Base-by-base conservation (phyloP, 2,113 vertebrate species). In the Hydrochoerus hydrochaeris region DNA sequence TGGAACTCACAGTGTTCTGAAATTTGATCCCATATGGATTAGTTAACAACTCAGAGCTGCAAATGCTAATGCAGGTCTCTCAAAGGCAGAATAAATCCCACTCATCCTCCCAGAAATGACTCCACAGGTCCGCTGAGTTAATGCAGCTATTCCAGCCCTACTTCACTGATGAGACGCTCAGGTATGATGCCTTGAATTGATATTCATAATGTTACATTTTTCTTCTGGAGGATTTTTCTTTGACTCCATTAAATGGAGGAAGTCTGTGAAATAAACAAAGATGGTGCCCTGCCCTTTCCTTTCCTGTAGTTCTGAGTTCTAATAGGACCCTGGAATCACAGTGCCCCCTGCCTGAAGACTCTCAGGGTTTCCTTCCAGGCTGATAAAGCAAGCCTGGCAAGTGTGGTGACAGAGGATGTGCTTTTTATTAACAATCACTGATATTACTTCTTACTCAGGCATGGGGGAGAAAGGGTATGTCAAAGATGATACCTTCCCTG, bases 241-340 rank as follows among this genome's bases (percentile, higher is more conserved):
- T 28, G 41, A 35, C 17, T 52, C 22, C 19, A 35, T 77, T 24
- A n/a, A 13, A 32, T 7, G 41, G n/a, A 57, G 26, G 1, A 24
- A 1, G 3, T 35, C 35, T 83, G 35, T 41, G 30, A 49, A 8
- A 16, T 17, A 10, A 19, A 57, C 14, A 71, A 67, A 14, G 7
- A 2, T 26, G 35, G 11, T 1, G 0, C 14, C 41, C 35, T 1
- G 10, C 46, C 8, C 41, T 26, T 30, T 69, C 71, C 2, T 17
- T n/a, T 11, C 17, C 30, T 38, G 20, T 24, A 14, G 52, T 32
- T 80, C 28, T n/a, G 35, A 62, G 46, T 20, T 14, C 5, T 9
- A 28, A 4, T 1, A 32, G 41, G 58, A 12, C 9, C 30, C 24
- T 32, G 13, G 0, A 0, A 1, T 46, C 41, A 28, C 14, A 44